Conservation (phyloP, 2,888 invertebrate species). For the Hermodice carunculata region DNA sequence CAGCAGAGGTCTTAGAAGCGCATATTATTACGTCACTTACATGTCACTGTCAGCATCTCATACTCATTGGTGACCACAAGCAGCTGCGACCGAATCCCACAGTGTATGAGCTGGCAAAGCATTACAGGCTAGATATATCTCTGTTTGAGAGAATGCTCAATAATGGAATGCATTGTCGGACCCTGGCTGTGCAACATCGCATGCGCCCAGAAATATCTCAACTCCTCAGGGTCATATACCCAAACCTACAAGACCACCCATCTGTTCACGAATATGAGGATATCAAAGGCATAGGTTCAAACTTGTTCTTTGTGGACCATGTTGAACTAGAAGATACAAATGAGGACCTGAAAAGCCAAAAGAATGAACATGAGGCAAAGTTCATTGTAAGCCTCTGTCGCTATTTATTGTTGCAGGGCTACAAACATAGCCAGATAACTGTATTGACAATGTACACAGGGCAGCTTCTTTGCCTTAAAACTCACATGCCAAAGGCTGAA, state of each 20-base stretch:
- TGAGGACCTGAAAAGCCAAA: constrained; percentile 53
- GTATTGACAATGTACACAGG: constrained; percentile 64
- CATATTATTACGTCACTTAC: constrained; percentile 86
- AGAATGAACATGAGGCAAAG: constrained; percentile 61
- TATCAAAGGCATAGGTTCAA: constrained; percentile 54
- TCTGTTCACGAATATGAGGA: constrained; percentile 46
- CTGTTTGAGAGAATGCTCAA: constrained; percentile 85
- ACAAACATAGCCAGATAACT: constrained; percentile 57
- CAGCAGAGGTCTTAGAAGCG: constrained; percentile 88
- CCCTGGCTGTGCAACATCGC: constrained; percentile 75
- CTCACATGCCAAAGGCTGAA: constrained; percentile 47
- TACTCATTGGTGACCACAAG: constrained; percentile 87
- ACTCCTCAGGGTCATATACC: constrained; percentile 58
- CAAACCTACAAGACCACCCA: constrained; percentile 52
- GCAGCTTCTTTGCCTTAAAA: constrained; percentile 54
- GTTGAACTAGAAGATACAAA: constrained; percentile 45
- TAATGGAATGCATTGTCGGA: constrained; percentile 76
- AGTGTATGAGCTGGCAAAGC: constrained; percentile 77
- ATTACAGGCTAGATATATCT: constrained; percentile 81
- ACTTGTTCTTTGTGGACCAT: constrained; percentile 64
- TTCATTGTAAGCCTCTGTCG: constrained; percentile 52
- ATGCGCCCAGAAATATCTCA: constrained; percentile 66
- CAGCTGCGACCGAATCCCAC: constrained; percentile 83
- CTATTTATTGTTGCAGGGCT: constrained; percentile 64
- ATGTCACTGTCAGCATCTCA: constrained; percentile 81